Conservation (phyloP, 2,888 invertebrate genomes). For the Heliconius hortense region DNA sequence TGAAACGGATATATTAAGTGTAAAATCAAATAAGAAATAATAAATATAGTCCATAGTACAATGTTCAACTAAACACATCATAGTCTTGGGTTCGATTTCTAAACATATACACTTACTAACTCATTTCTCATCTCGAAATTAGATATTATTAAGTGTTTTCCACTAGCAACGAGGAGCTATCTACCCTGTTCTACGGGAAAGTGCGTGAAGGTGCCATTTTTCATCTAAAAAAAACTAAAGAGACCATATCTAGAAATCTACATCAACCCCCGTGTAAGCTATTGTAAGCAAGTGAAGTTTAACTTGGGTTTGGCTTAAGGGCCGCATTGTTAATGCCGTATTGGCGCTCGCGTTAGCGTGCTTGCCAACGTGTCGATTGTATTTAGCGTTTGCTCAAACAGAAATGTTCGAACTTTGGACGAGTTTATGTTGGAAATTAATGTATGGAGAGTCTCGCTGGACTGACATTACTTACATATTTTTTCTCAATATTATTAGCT, state of each 20-base stretch:
- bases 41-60: too few species aligned
- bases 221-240: not conserved
- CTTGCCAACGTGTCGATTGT: conserved; percentile 28
- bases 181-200: too few species aligned
- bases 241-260: conserved; percentile 23
- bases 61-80: too few species aligned
- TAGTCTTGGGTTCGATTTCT: too few species aligned
- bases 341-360: conserved; percentile 49
- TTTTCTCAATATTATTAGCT: not conserved
- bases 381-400: conserved; percentile 33
- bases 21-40: too few species aligned
- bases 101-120: too few species aligned
- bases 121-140: too few species aligned
- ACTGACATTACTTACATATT: not conserved
- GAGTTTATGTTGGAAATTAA: conserved; percentile 12
- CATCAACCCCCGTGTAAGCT: conserved; percentile 42
- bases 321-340: conserved; percentile 55
- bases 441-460: not conserved
- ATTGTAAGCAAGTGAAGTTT: conserved; percentile 54
- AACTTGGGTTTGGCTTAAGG: conserved; percentile 50
- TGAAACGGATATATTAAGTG: too few species aligned
- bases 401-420: conserved; percentile 11
- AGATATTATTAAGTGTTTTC: too few species aligned
- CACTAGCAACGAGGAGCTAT: too few species aligned
- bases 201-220: too few species aligned